Percentiles rank a stretch among this genome's conserved stretches.
Conservation (phyloP, 2,797 vertebrate genomes). For the Paratrypauchen microcephalus region DNA sequence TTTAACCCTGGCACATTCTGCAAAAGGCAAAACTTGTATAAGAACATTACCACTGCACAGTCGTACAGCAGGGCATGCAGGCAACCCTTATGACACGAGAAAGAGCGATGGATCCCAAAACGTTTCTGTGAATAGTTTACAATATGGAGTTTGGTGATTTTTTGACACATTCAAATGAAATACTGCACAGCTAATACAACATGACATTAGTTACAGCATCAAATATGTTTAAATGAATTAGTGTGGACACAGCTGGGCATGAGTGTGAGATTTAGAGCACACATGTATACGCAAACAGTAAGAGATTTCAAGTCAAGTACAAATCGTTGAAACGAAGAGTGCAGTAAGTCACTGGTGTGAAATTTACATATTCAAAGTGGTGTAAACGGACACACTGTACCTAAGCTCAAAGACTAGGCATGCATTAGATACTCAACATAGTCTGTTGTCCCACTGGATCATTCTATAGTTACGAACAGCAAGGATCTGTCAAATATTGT, state of each 20-base stretch:
- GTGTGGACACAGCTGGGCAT: constrained; percentile 12
- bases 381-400: constrained; percentile 64
- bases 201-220: background rate
- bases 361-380: constrained; percentile 63
- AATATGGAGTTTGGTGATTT: background rate
- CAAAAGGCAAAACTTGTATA: background rate
- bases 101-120: background rate
- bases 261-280: constrained; percentile 49
- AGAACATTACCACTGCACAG: too few relatives aligned
- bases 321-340: constrained; percentile 64
- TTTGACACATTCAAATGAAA: background rate
- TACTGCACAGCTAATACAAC: background rate
- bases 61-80: background rate
- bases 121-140: background rate
- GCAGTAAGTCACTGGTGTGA: constrained; percentile 70
- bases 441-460: constrained; percentile 44
- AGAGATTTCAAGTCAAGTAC: constrained; percentile 56
- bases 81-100: background rate
- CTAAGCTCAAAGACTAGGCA: constrained; percentile 68
- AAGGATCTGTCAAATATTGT: constrained; percentile 2
- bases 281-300: constrained; percentile 51
- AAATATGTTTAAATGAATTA: background rate
- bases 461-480: constrained; percentile 26
- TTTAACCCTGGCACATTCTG: background rate
- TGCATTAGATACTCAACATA: constrained; percentile 65